A percentile compares a stretch with the other conserved stretches of the same genome.
Evolutionary conservation across 2,888 invertebrate species (phyloP).

Genomic region (Platynereis dumerilii): DNA sequence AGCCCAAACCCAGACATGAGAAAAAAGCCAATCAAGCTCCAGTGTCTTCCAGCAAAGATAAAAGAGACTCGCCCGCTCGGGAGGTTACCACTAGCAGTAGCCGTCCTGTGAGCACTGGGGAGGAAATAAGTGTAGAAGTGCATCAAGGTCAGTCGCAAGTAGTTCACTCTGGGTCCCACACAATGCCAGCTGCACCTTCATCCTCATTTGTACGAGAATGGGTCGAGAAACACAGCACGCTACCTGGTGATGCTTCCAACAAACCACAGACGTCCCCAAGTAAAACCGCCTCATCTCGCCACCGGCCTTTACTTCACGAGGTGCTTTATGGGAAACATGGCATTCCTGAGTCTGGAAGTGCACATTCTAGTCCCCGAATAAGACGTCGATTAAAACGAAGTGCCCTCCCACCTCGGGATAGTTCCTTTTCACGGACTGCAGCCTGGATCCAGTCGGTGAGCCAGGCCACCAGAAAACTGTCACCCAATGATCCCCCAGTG

Average conservation of each 20-base stretch:
- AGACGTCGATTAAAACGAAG: constrained; percentile 18
- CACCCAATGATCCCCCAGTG: constrained; percentile 8
- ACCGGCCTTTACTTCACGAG: constrained; percentile 1
- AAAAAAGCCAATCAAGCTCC: background rate
- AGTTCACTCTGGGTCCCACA: constrained; percentile 7
- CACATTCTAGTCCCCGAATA: constrained; percentile 30
- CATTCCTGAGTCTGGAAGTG: constrained; percentile 19
- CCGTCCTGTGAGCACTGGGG: constrained; percentile 13
- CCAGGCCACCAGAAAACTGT: constrained; percentile 17
- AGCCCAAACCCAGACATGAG: background rate
- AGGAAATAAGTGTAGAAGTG: background rate
- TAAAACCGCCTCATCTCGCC: constrained; percentile 1
- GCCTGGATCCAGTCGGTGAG: constrained; percentile 60
- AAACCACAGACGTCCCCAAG: constrained; percentile 1
- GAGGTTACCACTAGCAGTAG: background rate
- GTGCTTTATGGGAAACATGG: background rate
- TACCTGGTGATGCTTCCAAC: constrained; percentile 14
- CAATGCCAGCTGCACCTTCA: constrained; percentile 27
- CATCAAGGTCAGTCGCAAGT: background rate
- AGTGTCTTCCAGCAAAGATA: background rate
- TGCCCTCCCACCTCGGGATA: constrained; percentile 15
- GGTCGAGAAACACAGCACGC: constrained; percentile 52
- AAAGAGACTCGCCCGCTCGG: constrained; percentile 3
- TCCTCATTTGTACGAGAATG: constrained; percentile 58
- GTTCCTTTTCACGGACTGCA: constrained; percentile 51